Evolutionary conservation across 1,140 invertebrate genomes (phyloP).

Genomic region (Oedothorax gibbosus): DNA sequence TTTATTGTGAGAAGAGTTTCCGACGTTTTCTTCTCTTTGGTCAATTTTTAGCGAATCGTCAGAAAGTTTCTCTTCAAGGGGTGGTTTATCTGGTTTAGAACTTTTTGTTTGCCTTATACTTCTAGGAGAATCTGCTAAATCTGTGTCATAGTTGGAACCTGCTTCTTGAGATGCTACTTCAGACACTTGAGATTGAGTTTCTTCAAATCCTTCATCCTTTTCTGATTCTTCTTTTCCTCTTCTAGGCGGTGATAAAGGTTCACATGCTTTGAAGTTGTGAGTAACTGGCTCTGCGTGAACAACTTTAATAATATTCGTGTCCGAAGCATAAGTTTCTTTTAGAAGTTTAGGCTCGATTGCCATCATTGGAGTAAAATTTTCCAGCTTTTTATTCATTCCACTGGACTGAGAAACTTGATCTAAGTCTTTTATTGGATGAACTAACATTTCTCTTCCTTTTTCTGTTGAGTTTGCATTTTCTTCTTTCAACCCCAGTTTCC

Average conservation of each 20-base stretch:
- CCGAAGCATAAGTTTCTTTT: slow-evolving; percentile 33
- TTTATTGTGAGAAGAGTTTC: neutral
- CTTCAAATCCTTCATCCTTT: slow-evolving; percentile 90
- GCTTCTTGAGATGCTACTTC: slow-evolving; percentile 55
- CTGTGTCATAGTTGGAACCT: slow-evolving; percentile 54
- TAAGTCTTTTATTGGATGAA: slow-evolving; percentile 17
- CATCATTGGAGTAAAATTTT: slow-evolving; percentile 17
- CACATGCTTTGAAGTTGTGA: slow-evolving; percentile 37
- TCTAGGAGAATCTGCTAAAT: slow-evolving; percentile 58
- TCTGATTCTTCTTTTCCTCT: slow-evolving; percentile 67
- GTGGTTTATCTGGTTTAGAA: neutral
- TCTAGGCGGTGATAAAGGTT: slow-evolving; percentile 26
- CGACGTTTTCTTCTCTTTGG: neutral
- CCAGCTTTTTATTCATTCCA: neutral
- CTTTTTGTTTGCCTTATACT: slow-evolving; percentile 47
- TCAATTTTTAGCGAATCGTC: slow-evolving; percentile 3
- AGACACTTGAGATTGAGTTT: slow-evolving; percentile 75
- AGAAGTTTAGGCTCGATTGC: slow-evolving; percentile 35
- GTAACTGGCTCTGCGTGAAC: slow-evolving; percentile 34
- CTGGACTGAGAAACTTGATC: slow-evolving; percentile 6
- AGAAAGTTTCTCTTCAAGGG: neutral
- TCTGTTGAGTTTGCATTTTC: slow-evolving; percentile 48
- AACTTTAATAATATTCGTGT: slow-evolving; percentile 39
- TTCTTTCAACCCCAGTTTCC: slow-evolving; percentile 41
- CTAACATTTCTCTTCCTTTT: slow-evolving; percentile 35